Conservation (phyloP, 2,797 vertebrate species). For the Ptychadena robeensis region DNA sequence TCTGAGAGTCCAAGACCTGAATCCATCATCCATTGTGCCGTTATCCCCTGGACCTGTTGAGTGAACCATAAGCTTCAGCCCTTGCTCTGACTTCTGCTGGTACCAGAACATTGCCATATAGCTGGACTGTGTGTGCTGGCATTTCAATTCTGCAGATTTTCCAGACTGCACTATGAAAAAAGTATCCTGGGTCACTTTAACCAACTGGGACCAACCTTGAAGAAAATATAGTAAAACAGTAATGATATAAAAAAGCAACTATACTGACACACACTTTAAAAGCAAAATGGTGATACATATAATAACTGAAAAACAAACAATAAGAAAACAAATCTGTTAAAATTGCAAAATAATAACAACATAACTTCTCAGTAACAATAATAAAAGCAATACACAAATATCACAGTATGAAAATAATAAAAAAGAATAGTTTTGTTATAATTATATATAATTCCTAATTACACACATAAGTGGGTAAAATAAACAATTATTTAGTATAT, state of each 20-base stretch:
- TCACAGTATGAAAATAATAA: no score
- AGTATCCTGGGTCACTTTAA: slow-evolving; percentile 20
- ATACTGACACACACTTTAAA: neutral
- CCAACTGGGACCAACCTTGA: neutral
- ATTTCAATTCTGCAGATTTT: neutral
- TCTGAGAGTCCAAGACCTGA: neutral
- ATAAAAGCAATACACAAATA: no score
- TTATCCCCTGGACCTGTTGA: neutral
- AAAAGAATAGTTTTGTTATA: no score
- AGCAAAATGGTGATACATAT: neutral
- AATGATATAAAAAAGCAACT: neutral
- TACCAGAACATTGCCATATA: slow-evolving; percentile 52
- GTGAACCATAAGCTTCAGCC: slow-evolving; percentile 34
- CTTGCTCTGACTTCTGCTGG: slow-evolving; percentile 24
- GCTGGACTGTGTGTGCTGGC: slow-evolving; percentile 2
- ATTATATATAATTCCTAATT: no score
- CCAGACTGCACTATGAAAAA: neutral
- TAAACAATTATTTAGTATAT: no score
- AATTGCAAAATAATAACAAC: no score
- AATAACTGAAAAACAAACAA: no score
- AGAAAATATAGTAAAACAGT: neutral
- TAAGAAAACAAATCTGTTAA: no score
- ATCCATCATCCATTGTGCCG: neutral
- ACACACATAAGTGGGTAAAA: no score
- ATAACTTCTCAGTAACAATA: no score